These are phyloP conservation scores for Neopipo cinnamomea DNA, from an alignment of 2,113 vertebrate genomes.

Conservation along the genomic window DNA sequence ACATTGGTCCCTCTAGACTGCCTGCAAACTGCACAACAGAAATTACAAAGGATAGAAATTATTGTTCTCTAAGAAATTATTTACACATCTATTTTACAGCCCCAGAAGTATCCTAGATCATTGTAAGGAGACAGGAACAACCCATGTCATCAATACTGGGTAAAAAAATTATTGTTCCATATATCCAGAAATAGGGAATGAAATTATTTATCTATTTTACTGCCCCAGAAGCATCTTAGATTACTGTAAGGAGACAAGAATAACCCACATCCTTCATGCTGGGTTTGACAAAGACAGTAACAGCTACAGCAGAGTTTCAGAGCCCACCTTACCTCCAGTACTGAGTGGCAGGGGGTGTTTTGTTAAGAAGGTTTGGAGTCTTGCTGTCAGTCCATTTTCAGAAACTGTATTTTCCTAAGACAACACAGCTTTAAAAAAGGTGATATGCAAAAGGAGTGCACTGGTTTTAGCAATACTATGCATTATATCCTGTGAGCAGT, in stretches of 20 bases:
- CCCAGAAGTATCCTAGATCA: background rate
- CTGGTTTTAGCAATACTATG: background rate
- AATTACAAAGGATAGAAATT: background rate
- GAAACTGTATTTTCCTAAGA: slow-evolving; percentile 43
- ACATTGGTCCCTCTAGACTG: background rate
- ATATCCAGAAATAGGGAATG: background rate
- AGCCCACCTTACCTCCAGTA: slow-evolving; percentile 72
- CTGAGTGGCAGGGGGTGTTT: slow-evolving; percentile 79
- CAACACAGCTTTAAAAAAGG: background rate
- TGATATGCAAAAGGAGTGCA: background rate
- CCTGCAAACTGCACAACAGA: background rate
- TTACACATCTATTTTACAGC: background rate
- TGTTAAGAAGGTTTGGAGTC: slow-evolving; percentile 87
- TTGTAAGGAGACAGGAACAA: background rate
- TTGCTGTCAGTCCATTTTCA: slow-evolving; percentile 70
- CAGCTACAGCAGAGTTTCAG: background rate
- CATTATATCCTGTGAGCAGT: background rate
- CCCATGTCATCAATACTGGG: background rate
- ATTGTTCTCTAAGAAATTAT: background rate
- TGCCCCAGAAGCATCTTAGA: background rate
- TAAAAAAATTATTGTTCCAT: background rate
- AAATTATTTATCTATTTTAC: background rate
- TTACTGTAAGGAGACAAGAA: background rate
- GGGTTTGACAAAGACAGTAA: background rate
- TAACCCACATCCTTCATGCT: background rate